Conservation (phyloP, 2,888 invertebrate species). For the Lottia scabra region DNA sequence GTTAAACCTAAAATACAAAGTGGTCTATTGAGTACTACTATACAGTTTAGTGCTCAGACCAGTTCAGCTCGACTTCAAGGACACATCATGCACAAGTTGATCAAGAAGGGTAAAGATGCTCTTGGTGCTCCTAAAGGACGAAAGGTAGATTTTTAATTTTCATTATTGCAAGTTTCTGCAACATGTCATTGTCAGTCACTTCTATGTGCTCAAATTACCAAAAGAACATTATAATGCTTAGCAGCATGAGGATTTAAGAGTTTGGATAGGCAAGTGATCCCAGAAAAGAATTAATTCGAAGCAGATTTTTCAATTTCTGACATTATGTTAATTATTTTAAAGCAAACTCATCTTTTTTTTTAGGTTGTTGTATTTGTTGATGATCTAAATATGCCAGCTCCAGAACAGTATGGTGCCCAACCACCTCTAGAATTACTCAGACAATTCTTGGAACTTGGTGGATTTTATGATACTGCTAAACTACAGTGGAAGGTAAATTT, state of each 20-base stretch:
- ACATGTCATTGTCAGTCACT: too few relatives aligned
- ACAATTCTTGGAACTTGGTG: conserved; percentile 66
- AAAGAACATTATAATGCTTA: neutral
- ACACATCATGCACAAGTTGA: conserved; percentile 63
- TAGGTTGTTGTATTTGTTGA: conserved; percentile 68
- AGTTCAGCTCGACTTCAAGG: conserved; percentile 61
- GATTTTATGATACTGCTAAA: conserved; percentile 66
- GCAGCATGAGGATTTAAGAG: neutral
- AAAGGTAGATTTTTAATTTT: conserved; percentile 43
- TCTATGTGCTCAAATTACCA: too few relatives aligned
- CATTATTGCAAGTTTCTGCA: neutral
- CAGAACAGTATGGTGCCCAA: conserved; percentile 67
- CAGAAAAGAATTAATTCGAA: too few relatives aligned
- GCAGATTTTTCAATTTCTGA: too few relatives aligned
- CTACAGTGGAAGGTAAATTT: conserved; percentile 64
- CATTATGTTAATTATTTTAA: too few relatives aligned
- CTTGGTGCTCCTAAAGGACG: conserved; percentile 67
- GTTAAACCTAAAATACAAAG: conserved; percentile 34
- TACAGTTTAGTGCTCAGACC: conserved; percentile 69
- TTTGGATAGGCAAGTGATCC: neutral
- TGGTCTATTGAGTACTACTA: conserved; percentile 57
- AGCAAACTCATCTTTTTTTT: neutral
- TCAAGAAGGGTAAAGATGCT: conserved; percentile 66
- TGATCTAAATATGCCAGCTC: conserved; percentile 69
- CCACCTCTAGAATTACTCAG: conserved; percentile 67